Conservation (phyloP, 2,113 vertebrate species). For the Propithecus coquereli region DNA sequence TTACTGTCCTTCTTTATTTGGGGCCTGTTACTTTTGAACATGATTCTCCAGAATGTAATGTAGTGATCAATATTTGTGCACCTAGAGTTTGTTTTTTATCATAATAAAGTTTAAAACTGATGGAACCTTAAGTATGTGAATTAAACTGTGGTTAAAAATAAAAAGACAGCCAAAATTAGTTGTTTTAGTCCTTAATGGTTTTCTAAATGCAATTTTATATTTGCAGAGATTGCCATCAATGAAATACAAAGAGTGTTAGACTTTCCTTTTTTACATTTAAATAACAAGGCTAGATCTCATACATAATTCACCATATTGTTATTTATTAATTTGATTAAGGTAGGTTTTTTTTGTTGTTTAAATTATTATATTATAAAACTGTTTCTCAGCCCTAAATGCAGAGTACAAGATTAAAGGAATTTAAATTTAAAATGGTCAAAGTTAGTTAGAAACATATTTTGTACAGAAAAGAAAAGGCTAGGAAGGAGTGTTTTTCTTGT, state of each 20-base stretch:
- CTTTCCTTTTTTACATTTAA: neutral
- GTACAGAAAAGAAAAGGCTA: neutral
- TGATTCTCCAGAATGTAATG: neutral
- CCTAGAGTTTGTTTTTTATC: slow-evolving; percentile 14
- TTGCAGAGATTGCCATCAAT: neutral
- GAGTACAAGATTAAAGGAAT: neutral
- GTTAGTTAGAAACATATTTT: neutral
- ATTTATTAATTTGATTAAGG: neutral
- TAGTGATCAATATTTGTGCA: neutral
- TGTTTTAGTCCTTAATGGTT: neutral
- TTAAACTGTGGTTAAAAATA: neutral
- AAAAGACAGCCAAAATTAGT: neutral
- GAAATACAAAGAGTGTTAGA: neutral
- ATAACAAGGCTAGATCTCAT: neutral
- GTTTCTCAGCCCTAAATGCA: neutral
- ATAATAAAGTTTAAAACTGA: neutral
- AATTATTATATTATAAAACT: neutral
- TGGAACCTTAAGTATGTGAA: neutral
- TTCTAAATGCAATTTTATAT: neutral
- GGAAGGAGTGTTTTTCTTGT: neutral
- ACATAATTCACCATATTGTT: neutral
- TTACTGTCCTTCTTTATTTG: neutral
- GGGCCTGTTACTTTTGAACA: neutral
- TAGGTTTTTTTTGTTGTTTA: neutral
- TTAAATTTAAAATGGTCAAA: slow-evolving; percentile 12